Conservation (phyloP, 2,888 invertebrate genomes). For the Lasiommata megera region DNA sequence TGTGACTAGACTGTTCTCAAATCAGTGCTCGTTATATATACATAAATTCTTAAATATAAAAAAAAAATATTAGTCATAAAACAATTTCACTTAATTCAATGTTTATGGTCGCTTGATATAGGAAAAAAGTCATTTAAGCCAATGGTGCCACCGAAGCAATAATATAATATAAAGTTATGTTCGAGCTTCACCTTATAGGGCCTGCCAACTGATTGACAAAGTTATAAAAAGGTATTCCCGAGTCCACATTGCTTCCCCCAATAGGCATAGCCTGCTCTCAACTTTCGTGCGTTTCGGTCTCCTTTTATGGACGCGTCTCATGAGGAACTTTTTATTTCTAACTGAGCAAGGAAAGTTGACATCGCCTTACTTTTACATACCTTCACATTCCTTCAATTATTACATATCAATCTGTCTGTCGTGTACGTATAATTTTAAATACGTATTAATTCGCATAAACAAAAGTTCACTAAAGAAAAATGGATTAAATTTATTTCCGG, state of each 20-base stretch:
- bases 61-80: background rate
- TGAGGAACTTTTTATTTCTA: constrained; percentile 59
- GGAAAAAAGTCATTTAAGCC: constrained; percentile 1
- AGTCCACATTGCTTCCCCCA: background rate
- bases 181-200: constrained; percentile 8
- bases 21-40: no score
- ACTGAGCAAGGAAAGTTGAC: constrained; percentile 72
- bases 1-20: no score
- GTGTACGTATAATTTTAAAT: background rate
- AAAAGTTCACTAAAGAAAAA: no score
- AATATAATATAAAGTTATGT: constrained; percentile 7
- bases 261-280: constrained; percentile 6
- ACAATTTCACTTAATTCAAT: background rate
- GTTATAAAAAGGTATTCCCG: constrained; percentile 13
- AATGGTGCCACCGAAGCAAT: background rate
- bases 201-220: constrained; percentile 4
- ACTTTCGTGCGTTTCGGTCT: constrained; percentile 37
- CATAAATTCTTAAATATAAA: no score
- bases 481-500: no score
- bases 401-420: background rate
- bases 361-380: constrained; percentile 49
- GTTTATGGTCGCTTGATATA: background rate
- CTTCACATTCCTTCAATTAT: background rate
- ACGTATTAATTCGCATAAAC: no score
- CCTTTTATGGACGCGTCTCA: constrained; percentile 39